Percentiles rank a stretch among this genome's conserved stretches.
These are phyloP conservation scores for Hippopotamyrus pictus DNA, from an alignment of 2,797 vertebrate species.

Conservation along the genomic window DNA sequence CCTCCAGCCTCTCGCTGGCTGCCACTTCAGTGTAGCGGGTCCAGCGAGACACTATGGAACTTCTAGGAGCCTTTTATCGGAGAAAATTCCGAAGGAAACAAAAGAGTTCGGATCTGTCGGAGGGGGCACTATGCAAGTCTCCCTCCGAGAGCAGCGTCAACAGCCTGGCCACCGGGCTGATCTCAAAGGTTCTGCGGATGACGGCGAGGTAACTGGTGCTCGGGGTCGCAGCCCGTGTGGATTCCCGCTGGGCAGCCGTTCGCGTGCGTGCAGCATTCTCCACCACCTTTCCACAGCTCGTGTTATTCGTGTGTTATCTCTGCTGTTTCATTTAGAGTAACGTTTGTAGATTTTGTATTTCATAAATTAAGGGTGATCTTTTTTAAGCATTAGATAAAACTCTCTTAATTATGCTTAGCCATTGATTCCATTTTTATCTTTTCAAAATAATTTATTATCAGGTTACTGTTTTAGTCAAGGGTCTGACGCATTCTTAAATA, in stretches of 20 bases:
- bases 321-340: background rate
- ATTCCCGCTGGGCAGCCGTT: background rate
- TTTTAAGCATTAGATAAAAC: background rate
- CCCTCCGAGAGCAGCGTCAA: conserved; percentile 53
- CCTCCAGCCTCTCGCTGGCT: conserved; percentile 2
- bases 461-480: background rate
- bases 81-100: conserved; percentile 51
- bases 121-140: conserved; percentile 52
- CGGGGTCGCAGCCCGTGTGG: background rate
- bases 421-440: background rate
- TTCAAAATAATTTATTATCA: background rate
- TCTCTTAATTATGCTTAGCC: background rate
- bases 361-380: background rate
- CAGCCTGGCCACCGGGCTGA: conserved; percentile 48
- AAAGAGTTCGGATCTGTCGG: conserved; percentile 49
- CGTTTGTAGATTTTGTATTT: background rate
- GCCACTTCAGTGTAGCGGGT: conserved; percentile 23
- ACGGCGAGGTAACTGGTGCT: conserved; percentile 28
- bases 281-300: background rate
- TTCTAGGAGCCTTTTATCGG: conserved; percentile 57
- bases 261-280: too few relatives aligned
- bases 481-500: background rate
- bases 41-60: conserved; percentile 43
- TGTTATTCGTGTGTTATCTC: background rate
- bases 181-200: conserved; percentile 32